phyloP scores from a whole-genome alignment of 2,888 invertebrate genomes.

The Masnerella sp. region DNA sequence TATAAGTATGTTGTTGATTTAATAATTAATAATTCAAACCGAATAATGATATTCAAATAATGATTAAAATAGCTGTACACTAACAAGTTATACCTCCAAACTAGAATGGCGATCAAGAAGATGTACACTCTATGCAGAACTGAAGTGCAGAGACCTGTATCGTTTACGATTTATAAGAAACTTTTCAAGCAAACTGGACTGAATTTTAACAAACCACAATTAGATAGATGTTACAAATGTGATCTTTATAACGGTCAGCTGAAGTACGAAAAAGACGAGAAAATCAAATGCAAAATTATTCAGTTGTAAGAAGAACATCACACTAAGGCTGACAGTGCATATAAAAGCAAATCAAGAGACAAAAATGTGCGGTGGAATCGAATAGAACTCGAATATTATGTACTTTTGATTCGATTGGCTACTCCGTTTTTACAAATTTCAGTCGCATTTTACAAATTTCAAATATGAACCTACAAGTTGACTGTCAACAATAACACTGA shows the following conservation, averaged over 20 bases:
- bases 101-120: constrained; percentile 10
- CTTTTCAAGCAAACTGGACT: constrained; percentile 48
- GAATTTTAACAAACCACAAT: constrained; percentile 54
- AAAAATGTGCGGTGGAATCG: constrained; percentile 19
- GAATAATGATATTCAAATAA: too few relatives aligned
- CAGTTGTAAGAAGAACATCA: constrained; percentile 17
- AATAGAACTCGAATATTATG: constrained; percentile 11
- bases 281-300: neutral
- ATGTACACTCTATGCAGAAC: constrained; percentile 25
- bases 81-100: constrained; percentile 5
- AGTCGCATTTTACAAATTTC: too few relatives aligned
- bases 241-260: constrained; percentile 13
- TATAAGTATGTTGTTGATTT: too few relatives aligned
- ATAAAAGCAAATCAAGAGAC: constrained; percentile 24
- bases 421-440: too few relatives aligned
- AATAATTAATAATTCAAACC: too few relatives aligned
- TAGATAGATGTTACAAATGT: constrained; percentile 60
- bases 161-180: constrained; percentile 30
- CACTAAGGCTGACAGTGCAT: constrained; percentile 20
- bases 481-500: too few relatives aligned
- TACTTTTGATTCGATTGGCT: constrained; percentile 43
- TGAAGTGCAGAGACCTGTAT: constrained; percentile 10
- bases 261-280: constrained; percentile 9
- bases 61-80: too few relatives aligned
- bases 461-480: too few relatives aligned